A percentile compares a stretch with the other conserved stretches of the same genome.
These are phyloP conservation scores for Percopsis omiscomaycus DNA, from an alignment of 2,797 vertebrate species.

Conservation along the genomic window DNA sequence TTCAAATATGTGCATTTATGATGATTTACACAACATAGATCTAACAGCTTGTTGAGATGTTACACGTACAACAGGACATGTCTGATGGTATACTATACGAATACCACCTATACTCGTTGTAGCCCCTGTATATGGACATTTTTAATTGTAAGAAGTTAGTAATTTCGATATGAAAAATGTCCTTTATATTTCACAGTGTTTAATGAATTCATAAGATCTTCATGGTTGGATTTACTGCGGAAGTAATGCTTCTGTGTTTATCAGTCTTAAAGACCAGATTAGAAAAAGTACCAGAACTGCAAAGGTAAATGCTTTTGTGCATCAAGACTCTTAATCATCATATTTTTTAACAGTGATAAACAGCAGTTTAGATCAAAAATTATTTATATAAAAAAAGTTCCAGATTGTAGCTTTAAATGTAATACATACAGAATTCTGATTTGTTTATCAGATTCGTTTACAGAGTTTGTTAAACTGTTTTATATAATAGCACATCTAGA, in stretches of 20 bases:
- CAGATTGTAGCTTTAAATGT: conserved; percentile 17
- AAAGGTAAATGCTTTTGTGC: too few species aligned
- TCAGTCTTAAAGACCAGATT: too few species aligned
- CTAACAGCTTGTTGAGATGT: too few species aligned
- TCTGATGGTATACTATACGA: conserved; percentile 5
- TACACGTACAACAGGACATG: too few species aligned
- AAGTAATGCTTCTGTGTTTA: too few species aligned
- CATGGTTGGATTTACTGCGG: neutral
- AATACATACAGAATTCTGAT: conserved; percentile 26
- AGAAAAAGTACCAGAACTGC: too few species aligned
- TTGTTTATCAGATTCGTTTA: conserved; percentile 2
- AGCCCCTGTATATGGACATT: conserved; percentile 8
- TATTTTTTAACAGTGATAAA: too few species aligned
- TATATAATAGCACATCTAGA: conserved; percentile 27
- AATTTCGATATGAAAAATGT: conserved; percentile 49
- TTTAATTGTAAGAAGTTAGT: conserved; percentile 26
- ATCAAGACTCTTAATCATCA: too few species aligned
- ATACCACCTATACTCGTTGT: conserved; percentile 19
- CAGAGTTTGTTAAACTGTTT: conserved; percentile 14
- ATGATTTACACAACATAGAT: too few species aligned
- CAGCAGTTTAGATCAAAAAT: neutral
- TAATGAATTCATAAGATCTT: conserved; percentile 31
- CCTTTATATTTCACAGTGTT: conserved; percentile 70
- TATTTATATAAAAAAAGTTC: conserved; percentile 1
- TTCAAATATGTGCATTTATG: too few species aligned